Evolutionary conservation across 1,140 invertebrate genomes (phyloP), one percentile per base, ranked within the genome.

Genomic region (Cotesia vestalis): DNA sequence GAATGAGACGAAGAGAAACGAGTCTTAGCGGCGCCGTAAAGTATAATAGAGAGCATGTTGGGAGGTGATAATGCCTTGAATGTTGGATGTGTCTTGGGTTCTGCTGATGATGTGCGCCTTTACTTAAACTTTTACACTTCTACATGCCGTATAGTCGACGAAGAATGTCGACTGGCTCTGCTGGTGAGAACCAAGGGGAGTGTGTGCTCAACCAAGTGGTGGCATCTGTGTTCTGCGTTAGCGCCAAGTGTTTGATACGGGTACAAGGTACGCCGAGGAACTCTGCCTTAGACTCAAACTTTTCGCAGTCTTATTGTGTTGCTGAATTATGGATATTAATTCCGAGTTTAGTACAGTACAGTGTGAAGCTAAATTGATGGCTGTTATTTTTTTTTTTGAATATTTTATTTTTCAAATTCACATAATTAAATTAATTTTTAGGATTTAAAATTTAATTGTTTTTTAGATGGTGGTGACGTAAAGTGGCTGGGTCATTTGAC

Each of bases 191-290:
- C 20, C 57, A 66, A 27, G 52, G 66, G 59, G 55, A 59, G 72
- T 77, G 73, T 77, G 73, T 75, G 75, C 78, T 78, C 79, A 77
- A 77, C 78, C 79, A 80, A 82, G 80, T 82, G 79, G 77, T 78
- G 78, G 79, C 79, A 81, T 79, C 78, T 81, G 79, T 77, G 76
- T 71, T 73, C 63, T 74, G 27, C 27, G 27, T 27, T 27, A 76
- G 76, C 75, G 75, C 73, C 17, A 69, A 74, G 73, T 72, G 73
- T 52, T 66, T 70, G 62, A 72, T 51, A 34, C 60, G 55, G 71
- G 36, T 17, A 12, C 17, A 64, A 11, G 40, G 59, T 60, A 66
- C 17, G 53, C 17, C n/a, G 8, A 68, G 36, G n/a, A 60, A 36
- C 17, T 34, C 20, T 51, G 60, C 35, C 40, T 12, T 51, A 2